These are phyloP conservation scores for Etheostoma cragini DNA, from an alignment of 2,113 vertebrate species.

Conservation along the genomic window DNA sequence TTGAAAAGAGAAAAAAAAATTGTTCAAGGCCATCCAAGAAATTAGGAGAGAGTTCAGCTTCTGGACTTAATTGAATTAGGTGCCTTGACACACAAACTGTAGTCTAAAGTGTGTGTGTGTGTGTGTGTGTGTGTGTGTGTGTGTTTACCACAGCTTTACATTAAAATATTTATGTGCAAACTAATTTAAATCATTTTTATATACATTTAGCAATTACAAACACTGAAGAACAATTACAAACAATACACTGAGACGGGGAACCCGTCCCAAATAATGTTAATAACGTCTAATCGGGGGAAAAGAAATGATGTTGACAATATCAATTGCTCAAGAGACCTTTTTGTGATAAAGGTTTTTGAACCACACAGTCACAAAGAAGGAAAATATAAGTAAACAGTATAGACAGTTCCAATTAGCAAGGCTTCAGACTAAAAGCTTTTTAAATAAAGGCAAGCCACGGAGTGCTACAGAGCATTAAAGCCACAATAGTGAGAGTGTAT, in stretches of 20 bases:
- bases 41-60: constrained; percentile 28
- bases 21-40: constrained; percentile 47
- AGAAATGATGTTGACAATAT: constrained; percentile 26
- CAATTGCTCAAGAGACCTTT: constrained; percentile 12
- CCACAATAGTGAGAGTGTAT: constrained; percentile 72
- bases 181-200: too few relatives aligned
- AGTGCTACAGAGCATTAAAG: constrained; percentile 67
- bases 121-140: neutral
- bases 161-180: too few relatives aligned
- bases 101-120: constrained; percentile 13
- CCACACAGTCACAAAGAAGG: constrained; percentile 21
- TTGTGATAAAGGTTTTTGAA: constrained; percentile 42
- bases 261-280: too few relatives aligned
- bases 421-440: constrained; percentile 72
- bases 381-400: constrained; percentile 62
- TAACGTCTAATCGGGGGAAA: constrained; percentile 8
- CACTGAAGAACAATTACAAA: too few relatives aligned
- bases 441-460: constrained; percentile 67
- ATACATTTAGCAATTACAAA: too few relatives aligned
- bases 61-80: constrained; percentile 59
- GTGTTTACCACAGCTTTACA: too few relatives aligned
- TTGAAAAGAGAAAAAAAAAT: constrained; percentile 21
- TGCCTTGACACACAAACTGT: constrained; percentile 4
- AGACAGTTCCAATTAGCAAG: constrained; percentile 72
- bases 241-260: too few relatives aligned